Base-by-base conservation (phyloP, 2,888 invertebrate species). In the Altica lythri region DNA sequence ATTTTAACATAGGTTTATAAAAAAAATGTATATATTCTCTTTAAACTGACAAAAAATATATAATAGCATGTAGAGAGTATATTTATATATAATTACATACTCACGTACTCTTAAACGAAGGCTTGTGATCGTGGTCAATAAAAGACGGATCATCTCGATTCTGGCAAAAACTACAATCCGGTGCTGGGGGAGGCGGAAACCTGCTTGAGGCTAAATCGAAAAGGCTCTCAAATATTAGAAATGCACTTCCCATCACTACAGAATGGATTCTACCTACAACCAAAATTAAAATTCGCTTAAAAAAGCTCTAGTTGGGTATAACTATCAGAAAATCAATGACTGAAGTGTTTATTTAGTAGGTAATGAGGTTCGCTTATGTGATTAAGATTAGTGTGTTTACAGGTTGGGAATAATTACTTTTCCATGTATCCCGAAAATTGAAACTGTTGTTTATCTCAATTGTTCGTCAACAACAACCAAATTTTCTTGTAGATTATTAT, bases 311-410 rank as follows among this genome's bases (percentile, higher is more conserved):
- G 2, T 8, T 27, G 2, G 8, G 12, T 14, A 34, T 16, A 16
- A 2, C 16, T 64, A 64, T 64, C 64, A 50, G 50, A 64, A 64
- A 62, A 64, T 64, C 64, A 60, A 64, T 64, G 55, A 47, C 29
- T 43, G 29, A 49, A 55, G 42, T 55, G 54, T 56, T 56, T 59
- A 48, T 55, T 53, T 37, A 49, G 53, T 42, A 25, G 38, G 47
- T 57, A 60, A 57, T 57, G 55, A 55, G 54, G 52, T 52, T 51
- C 16, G 56, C 51, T 53, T 51, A 51, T 37, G 43, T 51, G 52
- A 52, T 52, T 52, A 38, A 59, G 57, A 60, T 60, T 55, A 60
- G 10, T 42, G 12, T 61, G 53, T 58, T 61, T 57, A 50, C 46
- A 9, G 14, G 48, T 32, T 43, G 40, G 48, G 38, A 53, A 50